Percentiles rank a stretch among this genome's conserved stretches.
Evolutionary conservation across 35 echinoderm and acorn worm genomes (phyloP).

Genomic region (Apostichopus japonicus): DNA sequence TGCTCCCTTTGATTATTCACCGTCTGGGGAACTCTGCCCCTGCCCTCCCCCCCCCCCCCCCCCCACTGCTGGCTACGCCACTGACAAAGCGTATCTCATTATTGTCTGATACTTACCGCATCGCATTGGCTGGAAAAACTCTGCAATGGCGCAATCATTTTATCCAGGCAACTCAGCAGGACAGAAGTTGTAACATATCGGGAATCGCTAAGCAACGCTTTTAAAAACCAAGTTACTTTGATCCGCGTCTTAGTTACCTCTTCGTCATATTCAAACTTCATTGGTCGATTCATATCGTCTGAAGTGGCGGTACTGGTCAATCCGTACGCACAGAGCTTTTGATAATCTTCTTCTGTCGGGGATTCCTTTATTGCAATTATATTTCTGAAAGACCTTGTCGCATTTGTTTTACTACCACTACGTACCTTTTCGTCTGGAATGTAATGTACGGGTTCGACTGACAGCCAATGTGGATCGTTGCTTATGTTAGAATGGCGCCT

Average conservation of each 20-base stretch:
- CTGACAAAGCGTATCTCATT: too few species aligned
- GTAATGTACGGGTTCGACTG: not conserved
- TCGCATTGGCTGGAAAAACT: not conserved
- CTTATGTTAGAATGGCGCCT: not conserved
- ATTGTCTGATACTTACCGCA: not conserved
- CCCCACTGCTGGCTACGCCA: too few species aligned
- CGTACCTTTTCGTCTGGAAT: slow-evolving; percentile 29
- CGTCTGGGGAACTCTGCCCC: too few species aligned
- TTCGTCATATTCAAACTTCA: not conserved
- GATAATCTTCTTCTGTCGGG: slow-evolving; percentile 25
- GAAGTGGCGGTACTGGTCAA: not conserved
- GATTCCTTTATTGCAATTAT: slow-evolving; percentile 49
- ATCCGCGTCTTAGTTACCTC: not conserved
- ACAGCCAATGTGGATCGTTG: not conserved
- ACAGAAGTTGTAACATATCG: slow-evolving; percentile 6
- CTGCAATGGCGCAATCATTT: not conserved
- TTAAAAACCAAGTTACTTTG: slow-evolving; percentile 20
- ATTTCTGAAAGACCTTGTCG: slow-evolving; percentile 48
- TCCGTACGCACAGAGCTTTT: slow-evolving; percentile 5
- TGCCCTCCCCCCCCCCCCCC: too few species aligned
- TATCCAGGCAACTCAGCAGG: not conserved
- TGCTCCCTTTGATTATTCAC: too few species aligned
- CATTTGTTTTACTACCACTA: slow-evolving; percentile 10
- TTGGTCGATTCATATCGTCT: not conserved
- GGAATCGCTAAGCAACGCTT: slow-evolving; percentile 21